Evolutionary conservation across 2,888 invertebrate species (phyloP).

Genomic region (Calliopum simillimum): DNA sequence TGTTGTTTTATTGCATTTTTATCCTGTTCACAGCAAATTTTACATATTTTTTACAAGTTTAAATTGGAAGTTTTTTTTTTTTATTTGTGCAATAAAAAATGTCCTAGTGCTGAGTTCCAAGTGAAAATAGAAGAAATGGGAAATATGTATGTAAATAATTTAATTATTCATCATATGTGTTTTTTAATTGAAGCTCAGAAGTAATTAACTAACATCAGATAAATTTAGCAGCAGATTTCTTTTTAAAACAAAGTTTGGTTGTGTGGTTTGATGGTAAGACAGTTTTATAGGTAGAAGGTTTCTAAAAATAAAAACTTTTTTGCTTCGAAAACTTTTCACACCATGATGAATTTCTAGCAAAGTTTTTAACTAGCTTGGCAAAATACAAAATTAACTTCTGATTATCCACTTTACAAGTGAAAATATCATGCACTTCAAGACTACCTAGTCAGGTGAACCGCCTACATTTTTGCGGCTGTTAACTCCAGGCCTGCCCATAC

Average conservation of each 20-base stretch:
- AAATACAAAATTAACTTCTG: no score
- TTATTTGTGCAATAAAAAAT: conserved; percentile 14
- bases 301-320: no score
- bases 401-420: no score
- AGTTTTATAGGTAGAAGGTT: no score
- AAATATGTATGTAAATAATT: neutral
- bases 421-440: no score
- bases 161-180: conserved; percentile 14
- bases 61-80: conserved; percentile 47
- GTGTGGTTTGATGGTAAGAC: neutral
- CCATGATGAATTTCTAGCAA: no score
- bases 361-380: no score
- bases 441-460: no score
- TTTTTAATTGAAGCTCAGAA: conserved; percentile 43
- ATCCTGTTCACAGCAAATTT: conserved; percentile 51
- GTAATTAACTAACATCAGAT: conserved; percentile 46
- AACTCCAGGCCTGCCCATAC: no score
- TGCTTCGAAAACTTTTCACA: no score
- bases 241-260: neutral
- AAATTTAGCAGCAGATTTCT: conserved; percentile 12
- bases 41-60: conserved; percentile 52
- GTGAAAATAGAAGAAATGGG: neutral
- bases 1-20: neutral
- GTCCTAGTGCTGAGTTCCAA: conserved; percentile 5
- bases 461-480: no score